phyloP scores from a whole-genome alignment of 2,113 vertebrate genomes.

The Solea solea region DNA sequence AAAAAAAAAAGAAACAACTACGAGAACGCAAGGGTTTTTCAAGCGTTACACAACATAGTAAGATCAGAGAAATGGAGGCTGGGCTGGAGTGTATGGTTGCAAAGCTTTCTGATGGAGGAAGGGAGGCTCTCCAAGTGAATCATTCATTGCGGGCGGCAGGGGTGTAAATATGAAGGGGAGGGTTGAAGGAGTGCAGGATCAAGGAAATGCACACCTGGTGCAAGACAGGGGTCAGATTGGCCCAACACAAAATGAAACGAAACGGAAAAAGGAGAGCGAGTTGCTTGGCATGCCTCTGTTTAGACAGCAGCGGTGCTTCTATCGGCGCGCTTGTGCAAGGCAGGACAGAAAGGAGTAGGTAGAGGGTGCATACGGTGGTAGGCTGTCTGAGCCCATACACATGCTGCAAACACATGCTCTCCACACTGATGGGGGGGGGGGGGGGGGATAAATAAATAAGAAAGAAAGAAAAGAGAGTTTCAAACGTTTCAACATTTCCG shows the following conservation, averaged over 20 bases:
- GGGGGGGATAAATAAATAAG: constrained; percentile 30
- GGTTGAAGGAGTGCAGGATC: constrained; percentile 73
- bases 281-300: constrained; percentile 67
- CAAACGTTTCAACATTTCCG: constrained; percentile 67
- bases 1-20: constrained; percentile 70
- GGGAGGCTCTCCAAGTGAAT: constrained; percentile 77
- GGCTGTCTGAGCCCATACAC: constrained; percentile 56
- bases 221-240: constrained; percentile 77
- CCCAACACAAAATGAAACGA: constrained; percentile 63
- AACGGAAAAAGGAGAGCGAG: constrained; percentile 56
- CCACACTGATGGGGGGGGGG: constrained; percentile 70
- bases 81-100: constrained; percentile 70
- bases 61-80: constrained; percentile 82
- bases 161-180: constrained; percentile 74
- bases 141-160: constrained; percentile 80
- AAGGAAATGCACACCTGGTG: constrained; percentile 78
- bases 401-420: constrained; percentile 65
- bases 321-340: constrained; percentile 39
- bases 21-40: constrained; percentile 80
- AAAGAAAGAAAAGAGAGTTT: constrained; percentile 48
- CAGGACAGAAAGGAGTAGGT: constrained; percentile 59
- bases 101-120: constrained; percentile 76
- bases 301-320: constrained; percentile 55
- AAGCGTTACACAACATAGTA: constrained; percentile 83
- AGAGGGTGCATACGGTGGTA: constrained; percentile 65